Evolutionary conservation across 2,797 vertebrate genomes (phyloP).

Genomic region (Tenualosa thibaudeaui): DNA sequence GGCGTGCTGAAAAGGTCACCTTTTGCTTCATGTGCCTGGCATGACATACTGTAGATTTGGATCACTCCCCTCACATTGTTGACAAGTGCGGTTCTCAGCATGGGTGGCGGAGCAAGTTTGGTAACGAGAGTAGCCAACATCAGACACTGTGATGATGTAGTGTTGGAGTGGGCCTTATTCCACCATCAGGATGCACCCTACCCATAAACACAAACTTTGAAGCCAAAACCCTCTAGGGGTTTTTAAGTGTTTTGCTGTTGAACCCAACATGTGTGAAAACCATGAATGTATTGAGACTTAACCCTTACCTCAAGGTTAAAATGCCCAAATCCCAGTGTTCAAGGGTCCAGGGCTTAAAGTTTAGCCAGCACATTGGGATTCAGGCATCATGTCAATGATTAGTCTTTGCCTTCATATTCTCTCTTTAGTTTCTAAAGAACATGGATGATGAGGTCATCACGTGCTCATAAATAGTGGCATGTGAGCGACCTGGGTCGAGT

Average conservation of each 20-base stretch:
- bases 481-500: neutral
- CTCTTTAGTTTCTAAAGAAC: too few species aligned
- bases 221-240: neutral
- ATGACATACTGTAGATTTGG: neutral
- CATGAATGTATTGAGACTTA: too few species aligned
- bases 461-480: neutral
- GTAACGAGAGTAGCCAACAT: neutral
- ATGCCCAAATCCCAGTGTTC: too few species aligned
- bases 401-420: neutral
- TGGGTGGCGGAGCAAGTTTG: neutral
- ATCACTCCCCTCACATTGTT: neutral
- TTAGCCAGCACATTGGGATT: too few species aligned
- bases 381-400: neutral
- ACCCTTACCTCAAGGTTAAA: too few species aligned
- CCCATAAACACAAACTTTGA: neutral
- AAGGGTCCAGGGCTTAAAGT: too few species aligned
- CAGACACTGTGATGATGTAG: neutral
- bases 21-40: neutral
- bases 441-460: neutral
- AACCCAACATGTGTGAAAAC: neutral
- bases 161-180: too few species aligned
- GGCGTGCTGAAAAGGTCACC: neutral
- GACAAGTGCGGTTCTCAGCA: neutral
- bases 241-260: neutral
- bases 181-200: neutral